Evolutionary conservation across 2,113 vertebrate species (phyloP).

Genomic region (Dromaius novaehollandiae): DNA sequence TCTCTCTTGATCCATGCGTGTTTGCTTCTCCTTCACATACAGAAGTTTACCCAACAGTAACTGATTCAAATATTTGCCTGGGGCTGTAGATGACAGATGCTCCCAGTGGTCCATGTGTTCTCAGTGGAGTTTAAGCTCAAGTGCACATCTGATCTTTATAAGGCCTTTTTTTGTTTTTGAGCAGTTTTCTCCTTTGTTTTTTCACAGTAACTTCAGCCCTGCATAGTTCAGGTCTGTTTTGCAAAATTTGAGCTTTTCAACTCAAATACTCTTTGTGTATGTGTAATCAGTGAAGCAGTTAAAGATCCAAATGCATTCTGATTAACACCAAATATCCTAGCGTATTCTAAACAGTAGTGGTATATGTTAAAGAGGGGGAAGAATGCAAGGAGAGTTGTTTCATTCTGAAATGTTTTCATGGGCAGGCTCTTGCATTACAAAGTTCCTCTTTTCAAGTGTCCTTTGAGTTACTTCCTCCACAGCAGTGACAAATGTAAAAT

Average conservation of each 20-base stretch:
- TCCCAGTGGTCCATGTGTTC: conserved; percentile 25
- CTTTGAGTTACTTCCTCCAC: conserved; percentile 29
- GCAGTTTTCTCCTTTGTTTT: neutral
- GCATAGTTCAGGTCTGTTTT: neutral
- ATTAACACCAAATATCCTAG: neutral
- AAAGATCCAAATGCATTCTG: neutral
- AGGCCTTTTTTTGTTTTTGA: neutral
- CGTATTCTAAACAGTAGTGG: neutral
- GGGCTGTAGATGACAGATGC: conserved; percentile 39
- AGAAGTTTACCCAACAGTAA: conserved; percentile 13
- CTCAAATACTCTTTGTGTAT: neutral
- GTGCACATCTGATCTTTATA: neutral
- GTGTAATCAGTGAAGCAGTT: neutral
- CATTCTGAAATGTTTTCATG: conserved; percentile 26
- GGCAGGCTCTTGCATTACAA: neutral
- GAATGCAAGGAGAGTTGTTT: neutral
- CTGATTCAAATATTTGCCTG: conserved; percentile 30
- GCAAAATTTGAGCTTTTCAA: neutral
- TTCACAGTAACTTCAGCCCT: neutral
- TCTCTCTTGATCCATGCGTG: neutral
- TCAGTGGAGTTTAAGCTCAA: conserved; percentile 1
- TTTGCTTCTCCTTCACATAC: neutral
- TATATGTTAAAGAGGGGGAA: neutral
- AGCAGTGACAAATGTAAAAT: conserved; percentile 22
- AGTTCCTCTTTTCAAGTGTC: conserved; percentile 42